Evolutionary conservation across 2,888 invertebrate genomes (phyloP).

Genomic region (Sarcophaga rosellei): DNA sequence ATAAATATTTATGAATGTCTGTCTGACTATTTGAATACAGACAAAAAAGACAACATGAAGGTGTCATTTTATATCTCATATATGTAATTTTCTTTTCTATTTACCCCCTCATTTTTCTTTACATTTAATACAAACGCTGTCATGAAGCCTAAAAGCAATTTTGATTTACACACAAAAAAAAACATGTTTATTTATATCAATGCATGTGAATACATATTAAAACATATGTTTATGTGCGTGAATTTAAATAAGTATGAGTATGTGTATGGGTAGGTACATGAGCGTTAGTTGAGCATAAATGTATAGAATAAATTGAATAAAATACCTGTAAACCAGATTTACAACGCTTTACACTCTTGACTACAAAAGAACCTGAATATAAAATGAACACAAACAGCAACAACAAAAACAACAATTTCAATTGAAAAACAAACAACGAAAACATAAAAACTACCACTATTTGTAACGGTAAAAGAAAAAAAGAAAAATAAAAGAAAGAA

Average conservation of each 20-base stretch:
- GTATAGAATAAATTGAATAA: slow-evolving; percentile 64
- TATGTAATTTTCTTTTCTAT: slow-evolving; percentile 8
- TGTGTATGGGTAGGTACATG: slow-evolving; percentile 8
- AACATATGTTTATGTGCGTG: slow-evolving; percentile 3
- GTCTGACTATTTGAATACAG: slow-evolving; percentile 37
- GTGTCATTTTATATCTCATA: slow-evolving; percentile 42
- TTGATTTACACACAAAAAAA: slow-evolving; percentile 47
- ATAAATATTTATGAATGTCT: slow-evolving; percentile 26
- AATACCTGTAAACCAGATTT: slow-evolving; percentile 67
- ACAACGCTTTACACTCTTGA: slow-evolving; percentile 58
- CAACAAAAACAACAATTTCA: slow-evolving; percentile 45
- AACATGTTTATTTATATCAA: slow-evolving; percentile 28
- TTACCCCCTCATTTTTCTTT: not conserved
- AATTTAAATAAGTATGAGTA: not conserved
- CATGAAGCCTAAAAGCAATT: slow-evolving; percentile 61
- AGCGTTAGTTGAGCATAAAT: not conserved
- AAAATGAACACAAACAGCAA: slow-evolving; percentile 49
- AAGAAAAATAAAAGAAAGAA: slow-evolving; percentile 10
- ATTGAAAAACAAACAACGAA: slow-evolving; percentile 57
- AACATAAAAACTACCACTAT: slow-evolving; percentile 51
- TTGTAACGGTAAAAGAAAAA: slow-evolving; percentile 26
- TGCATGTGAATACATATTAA: not conserved
- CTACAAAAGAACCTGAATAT: slow-evolving; percentile 52
- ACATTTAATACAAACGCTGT: slow-evolving; percentile 42
- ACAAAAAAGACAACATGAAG: slow-evolving; percentile 31